A percentile compares a stretch with the other conserved stretches of the same genome.
Conservation (phyloP, 2,888 invertebrate genomes). For the Leucophora obtusa region DNA sequence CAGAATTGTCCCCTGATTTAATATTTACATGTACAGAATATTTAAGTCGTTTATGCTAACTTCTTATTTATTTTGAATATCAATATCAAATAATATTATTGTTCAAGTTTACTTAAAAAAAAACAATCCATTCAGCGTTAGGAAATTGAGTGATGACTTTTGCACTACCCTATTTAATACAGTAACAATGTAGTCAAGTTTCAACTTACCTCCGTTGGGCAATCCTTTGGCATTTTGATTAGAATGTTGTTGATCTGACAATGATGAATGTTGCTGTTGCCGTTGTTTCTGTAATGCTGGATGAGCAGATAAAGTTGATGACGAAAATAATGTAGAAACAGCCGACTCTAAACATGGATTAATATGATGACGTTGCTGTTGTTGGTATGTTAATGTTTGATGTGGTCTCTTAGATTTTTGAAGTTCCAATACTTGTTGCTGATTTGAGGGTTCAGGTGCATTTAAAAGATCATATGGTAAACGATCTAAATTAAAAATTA, state of each 20-base stretch:
- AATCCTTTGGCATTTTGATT: slow-evolving; percentile 79
- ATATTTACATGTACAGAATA: too few species aligned
- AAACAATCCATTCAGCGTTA: too few species aligned
- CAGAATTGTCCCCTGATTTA: too few species aligned
- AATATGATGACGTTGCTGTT: slow-evolving; percentile 64
- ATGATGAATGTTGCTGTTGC: slow-evolving; percentile 74
- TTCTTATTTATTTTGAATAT: too few species aligned
- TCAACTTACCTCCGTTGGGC: slow-evolving; percentile 77
- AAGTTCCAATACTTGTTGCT: slow-evolving; percentile 69
- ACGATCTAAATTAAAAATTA: slow-evolving; percentile 78
- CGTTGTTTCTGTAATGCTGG: slow-evolving; percentile 57
- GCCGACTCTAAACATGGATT: slow-evolving; percentile 63
- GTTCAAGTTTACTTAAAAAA: too few species aligned
- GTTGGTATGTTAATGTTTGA: slow-evolving; percentile 63
- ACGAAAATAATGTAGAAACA: slow-evolving; percentile 61
- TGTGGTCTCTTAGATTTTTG: slow-evolving; percentile 63
- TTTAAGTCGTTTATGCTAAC: too few species aligned
- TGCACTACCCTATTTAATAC: background rate
- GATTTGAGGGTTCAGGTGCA: slow-evolving; percentile 72
- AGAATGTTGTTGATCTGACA: slow-evolving; percentile 75
- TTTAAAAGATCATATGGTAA: slow-evolving; percentile 78
- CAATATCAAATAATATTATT: too few species aligned
- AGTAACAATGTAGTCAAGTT: slow-evolving; percentile 12
- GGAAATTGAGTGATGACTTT: too few species aligned
- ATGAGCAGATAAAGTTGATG: slow-evolving; percentile 61